Percentiles rank a stretch among this genome's conserved stretches.
These are phyloP conservation scores for Malthinus flaveolus DNA, from an alignment of 2,888 invertebrate species.

Conservation along the genomic window DNA sequence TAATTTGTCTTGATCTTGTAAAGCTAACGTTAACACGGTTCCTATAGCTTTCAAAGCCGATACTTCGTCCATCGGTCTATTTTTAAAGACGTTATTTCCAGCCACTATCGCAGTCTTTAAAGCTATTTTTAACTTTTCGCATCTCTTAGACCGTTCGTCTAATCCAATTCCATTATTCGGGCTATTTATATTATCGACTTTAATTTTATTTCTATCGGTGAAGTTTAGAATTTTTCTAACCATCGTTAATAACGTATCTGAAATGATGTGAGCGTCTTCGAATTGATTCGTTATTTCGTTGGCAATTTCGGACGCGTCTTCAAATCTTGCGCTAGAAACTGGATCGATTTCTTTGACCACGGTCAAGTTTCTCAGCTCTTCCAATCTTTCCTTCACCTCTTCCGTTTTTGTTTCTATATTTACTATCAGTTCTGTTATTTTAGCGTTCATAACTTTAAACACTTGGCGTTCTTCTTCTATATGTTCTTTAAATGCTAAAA, in stretches of 20 bases:
- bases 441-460: constrained; percentile 46
- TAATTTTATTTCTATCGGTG: constrained; percentile 50
- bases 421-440: constrained; percentile 50
- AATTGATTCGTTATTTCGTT: constrained; percentile 46
- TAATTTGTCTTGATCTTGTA: constrained; percentile 43
- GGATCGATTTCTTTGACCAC: constrained; percentile 46
- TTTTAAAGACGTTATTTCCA: constrained; percentile 52
- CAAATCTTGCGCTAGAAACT: constrained; percentile 48
- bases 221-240: constrained; percentile 50
- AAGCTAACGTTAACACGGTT: constrained; percentile 45
- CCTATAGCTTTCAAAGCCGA: constrained; percentile 49
- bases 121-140: constrained; percentile 44
- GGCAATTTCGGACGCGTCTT: constrained; percentile 48
- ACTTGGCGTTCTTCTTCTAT: constrained; percentile 44
- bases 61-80: constrained; percentile 52
- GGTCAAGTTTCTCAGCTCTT: constrained; percentile 49
- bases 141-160: constrained; percentile 18
- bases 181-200: constrained; percentile 50
- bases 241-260: constrained; percentile 51
- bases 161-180: constrained; percentile 35
- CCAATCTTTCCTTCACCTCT: constrained; percentile 47
- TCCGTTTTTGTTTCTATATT: constrained; percentile 50
- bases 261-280: constrained; percentile 49
- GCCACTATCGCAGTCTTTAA: constrained; percentile 51
- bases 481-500: constrained; percentile 8